These are phyloP conservation scores for Carpatolechia fugitivella DNA, from an alignment of 2,888 invertebrate species.

Conservation along the genomic window DNA sequence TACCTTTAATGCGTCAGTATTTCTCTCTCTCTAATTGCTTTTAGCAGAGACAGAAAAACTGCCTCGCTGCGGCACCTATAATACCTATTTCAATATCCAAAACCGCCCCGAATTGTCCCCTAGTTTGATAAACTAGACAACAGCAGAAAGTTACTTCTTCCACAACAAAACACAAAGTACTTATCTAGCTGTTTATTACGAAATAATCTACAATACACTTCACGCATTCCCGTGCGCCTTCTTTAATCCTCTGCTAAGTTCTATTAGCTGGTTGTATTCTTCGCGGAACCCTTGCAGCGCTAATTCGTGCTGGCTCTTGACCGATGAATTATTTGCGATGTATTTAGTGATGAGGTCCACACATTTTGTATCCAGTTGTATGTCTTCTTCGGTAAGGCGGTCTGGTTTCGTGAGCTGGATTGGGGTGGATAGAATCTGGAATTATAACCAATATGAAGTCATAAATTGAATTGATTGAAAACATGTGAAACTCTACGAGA, in stretches of 20 bases:
- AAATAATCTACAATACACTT: conserved; percentile 25
- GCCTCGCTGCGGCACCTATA: too few relatives aligned
- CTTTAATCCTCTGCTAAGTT: conserved; percentile 81
- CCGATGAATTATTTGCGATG: conserved; percentile 80
- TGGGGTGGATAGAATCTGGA: conserved; percentile 64
- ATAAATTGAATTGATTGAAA: not conserved
- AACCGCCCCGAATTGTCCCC: too few relatives aligned
- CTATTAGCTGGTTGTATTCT: conserved; percentile 78
- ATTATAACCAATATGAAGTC: conserved; percentile 17
- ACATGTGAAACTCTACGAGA: too few relatives aligned
- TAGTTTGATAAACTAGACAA: too few relatives aligned
- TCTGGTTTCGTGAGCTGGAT: conserved; percentile 64
- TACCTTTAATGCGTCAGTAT: too few relatives aligned
- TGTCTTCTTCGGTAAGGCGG: conserved; percentile 72
- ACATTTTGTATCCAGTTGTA: conserved; percentile 76
- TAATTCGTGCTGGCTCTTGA: conserved; percentile 83
- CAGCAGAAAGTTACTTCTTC: too few relatives aligned
- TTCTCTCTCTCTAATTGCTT: too few relatives aligned
- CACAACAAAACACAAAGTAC: conserved; percentile 25
- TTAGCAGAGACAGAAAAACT: too few relatives aligned
- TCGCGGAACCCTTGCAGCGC: conserved; percentile 86
- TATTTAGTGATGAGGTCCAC: conserved; percentile 81
- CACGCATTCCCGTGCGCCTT: conserved; percentile 82
- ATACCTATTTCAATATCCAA: too few relatives aligned
- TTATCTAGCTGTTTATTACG: conserved; percentile 48